phyloP scores from a whole-genome alignment of 2,888 invertebrate genomes.

The Drosophila falleni region DNA sequence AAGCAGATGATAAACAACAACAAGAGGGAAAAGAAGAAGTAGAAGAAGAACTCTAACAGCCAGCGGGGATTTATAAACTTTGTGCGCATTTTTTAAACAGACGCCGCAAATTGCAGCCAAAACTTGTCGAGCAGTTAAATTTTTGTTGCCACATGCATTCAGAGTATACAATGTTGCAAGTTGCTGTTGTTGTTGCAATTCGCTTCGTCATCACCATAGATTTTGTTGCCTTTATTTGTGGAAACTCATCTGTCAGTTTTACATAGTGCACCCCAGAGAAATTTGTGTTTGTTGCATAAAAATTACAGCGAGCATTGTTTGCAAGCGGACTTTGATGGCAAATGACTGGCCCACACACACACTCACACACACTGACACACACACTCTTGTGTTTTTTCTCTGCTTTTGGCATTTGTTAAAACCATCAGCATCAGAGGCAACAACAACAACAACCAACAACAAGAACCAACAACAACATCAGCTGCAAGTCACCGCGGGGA shows the following conservation, averaged over 20 bases:
- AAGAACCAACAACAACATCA: not conserved
- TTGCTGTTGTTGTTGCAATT: constrained; percentile 46
- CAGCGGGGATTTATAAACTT: constrained; percentile 54
- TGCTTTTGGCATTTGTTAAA: constrained; percentile 76
- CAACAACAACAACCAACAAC: too few species aligned
- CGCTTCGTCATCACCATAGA: constrained; percentile 53
- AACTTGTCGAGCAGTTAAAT: constrained; percentile 61
- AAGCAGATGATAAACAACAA: constrained; percentile 7
- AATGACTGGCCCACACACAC: constrained; percentile 57
- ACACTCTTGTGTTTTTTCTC: constrained; percentile 17
- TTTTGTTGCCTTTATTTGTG: constrained; percentile 42
- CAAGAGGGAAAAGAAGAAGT: not conserved
- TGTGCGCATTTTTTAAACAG: constrained; percentile 58
- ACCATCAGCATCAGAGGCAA: constrained; percentile 45
- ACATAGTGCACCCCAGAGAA: constrained; percentile 77
- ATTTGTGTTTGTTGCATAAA: constrained; percentile 79
- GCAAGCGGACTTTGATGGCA: constrained; percentile 71
- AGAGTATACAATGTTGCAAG: constrained; percentile 24
- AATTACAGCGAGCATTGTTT: constrained; percentile 75
- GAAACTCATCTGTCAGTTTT: constrained; percentile 77
- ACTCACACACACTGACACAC: constrained; percentile 12
- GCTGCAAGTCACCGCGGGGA: constrained; percentile 62
- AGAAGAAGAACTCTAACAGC: constrained; percentile 23
- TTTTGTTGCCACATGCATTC: constrained; percentile 50
- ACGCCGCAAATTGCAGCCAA: constrained; percentile 71